These are phyloP conservation scores for Aphelinus certus DNA, from an alignment of 1,140 invertebrate species.

Conservation along the genomic window DNA sequence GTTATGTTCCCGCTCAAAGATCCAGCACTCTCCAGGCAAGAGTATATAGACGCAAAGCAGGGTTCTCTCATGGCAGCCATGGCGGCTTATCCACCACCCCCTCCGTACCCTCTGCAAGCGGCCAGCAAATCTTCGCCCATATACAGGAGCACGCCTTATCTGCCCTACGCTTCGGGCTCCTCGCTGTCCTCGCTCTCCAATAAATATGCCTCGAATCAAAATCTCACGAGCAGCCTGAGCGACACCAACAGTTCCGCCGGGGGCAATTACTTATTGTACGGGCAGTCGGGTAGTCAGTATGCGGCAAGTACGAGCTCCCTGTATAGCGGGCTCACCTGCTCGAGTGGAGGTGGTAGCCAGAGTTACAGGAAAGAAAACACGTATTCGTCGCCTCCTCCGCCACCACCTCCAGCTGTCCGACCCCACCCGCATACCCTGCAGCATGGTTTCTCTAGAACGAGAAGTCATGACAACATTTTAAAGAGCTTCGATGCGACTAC, in stretches of 20 bases:
- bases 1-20: slow-evolving; percentile 90
- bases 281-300: slow-evolving; percentile 55
- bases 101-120: slow-evolving; percentile 63
- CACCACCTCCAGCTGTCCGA: slow-evolving; percentile 52
- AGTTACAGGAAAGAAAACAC: slow-evolving; percentile 57
- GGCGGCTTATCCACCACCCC: slow-evolving; percentile 68
- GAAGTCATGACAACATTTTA: slow-evolving; percentile 82
- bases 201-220: slow-evolving; percentile 78
- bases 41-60: slow-evolving; percentile 87
- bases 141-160: slow-evolving; percentile 81
- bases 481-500: slow-evolving; percentile 68
- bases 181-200: slow-evolving; percentile 70
- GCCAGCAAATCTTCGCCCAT: slow-evolving; percentile 75
- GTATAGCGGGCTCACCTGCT: slow-evolving; percentile 65
- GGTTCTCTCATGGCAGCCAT: slow-evolving; percentile 73
- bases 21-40: slow-evolving; percentile 86
- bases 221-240: slow-evolving; percentile 67
- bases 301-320: slow-evolving; percentile 63
- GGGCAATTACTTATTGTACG: slow-evolving; percentile 48
- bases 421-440: slow-evolving; percentile 61
- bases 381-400: slow-evolving; percentile 17
- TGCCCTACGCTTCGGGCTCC: slow-evolving; percentile 71
- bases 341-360: slow-evolving; percentile 62
- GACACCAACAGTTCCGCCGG: slow-evolving; percentile 49
- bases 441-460: slow-evolving; percentile 71